A percentile compares a stretch with the other conserved stretches of the same genome.
These are phyloP conservation scores for Isichthys henryi DNA, from an alignment of 2,113 vertebrate genomes.

Conservation along the genomic window DNA sequence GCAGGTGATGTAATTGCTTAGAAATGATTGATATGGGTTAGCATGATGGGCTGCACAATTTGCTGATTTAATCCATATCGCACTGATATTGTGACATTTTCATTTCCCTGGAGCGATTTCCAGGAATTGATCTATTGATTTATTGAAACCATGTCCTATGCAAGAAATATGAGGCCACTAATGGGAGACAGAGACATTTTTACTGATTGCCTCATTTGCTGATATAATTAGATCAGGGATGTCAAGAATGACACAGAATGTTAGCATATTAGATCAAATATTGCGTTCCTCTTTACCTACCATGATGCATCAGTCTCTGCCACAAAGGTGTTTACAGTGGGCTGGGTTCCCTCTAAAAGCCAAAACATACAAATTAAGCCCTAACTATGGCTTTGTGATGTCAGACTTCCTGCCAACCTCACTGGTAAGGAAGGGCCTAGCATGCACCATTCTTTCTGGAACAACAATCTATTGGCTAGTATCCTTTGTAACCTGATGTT, in stretches of 20 bases:
- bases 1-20: neutral
- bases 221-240: neutral
- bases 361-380: slow-evolving; percentile 4
- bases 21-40: neutral
- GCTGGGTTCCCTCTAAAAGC: neutral
- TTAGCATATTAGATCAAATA: neutral
- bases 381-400: neutral
- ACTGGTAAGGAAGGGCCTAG: neutral
- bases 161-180: slow-evolving; percentile 29
- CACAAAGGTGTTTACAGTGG: neutral
- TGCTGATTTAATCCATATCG: neutral
- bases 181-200: slow-evolving; percentile 24
- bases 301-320: neutral
- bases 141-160: slow-evolving; percentile 24
- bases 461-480: neutral
- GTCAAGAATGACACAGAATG: neutral
- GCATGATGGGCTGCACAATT: neutral
- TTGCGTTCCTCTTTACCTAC: neutral
- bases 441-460: neutral
- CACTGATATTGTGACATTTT: slow-evolving; percentile 22
- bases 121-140: slow-evolving; percentile 29
- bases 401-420: neutral
- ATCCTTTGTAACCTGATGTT: neutral
- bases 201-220: neutral
- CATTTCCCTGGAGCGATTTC: slow-evolving; percentile 21